Base-by-base conservation (phyloP, 2,888 invertebrate genomes). In the Allygus modestus region DNA sequence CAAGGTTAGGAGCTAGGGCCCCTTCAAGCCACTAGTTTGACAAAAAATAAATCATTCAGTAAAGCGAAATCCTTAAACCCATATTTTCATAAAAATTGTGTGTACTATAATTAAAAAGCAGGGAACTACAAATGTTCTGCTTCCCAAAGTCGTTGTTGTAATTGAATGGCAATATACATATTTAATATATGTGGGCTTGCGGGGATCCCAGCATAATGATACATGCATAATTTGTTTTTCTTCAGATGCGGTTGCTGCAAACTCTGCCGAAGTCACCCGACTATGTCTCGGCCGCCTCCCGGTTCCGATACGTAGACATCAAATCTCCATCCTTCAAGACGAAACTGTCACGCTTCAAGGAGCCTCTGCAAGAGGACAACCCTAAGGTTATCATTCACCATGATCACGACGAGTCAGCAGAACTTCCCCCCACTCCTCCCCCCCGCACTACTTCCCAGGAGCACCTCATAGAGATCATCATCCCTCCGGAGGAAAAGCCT, bases 251-350 rank as follows among this genome's bases (percentile, higher is more conserved):
- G 23, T 17, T 81, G n/a, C 37, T 73, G 5, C 73, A 71, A 71
- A 54, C 83, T 1, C 41, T 82, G 23, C 85, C 84, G 2, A 84
- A 79, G 23, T 82, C 85, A 9, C 84, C 84, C 17, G 77, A 84
- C 23, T 75, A 51, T 46, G 46, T n/a, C 81, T 58, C 54, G 17
- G 46, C 82, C 12, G 54, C 83, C 20, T 61, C 81, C 9, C 83
- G 86, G 23, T 87, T 87, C 85, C 86, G 86, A 71, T 87, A 87
- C 37, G 84, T 87, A 12, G 87, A 87, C 84, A 85, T 87, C 20
- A 85, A 86, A 41, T 86, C 86, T n/a, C 89, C 89, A 61, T 86
- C 87, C 82, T 88, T 88, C 79, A 89, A 88, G 51, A 88, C 84
- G 51, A 84, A 86, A 79, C 85, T 86, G 26, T 85, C 87, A 20